Percentiles rank a stretch among this genome's conserved stretches.
These are phyloP conservation scores for Diadema setosum DNA, from an alignment of 35 echinoderm and acorn worm genomes.

Conservation along the genomic window DNA sequence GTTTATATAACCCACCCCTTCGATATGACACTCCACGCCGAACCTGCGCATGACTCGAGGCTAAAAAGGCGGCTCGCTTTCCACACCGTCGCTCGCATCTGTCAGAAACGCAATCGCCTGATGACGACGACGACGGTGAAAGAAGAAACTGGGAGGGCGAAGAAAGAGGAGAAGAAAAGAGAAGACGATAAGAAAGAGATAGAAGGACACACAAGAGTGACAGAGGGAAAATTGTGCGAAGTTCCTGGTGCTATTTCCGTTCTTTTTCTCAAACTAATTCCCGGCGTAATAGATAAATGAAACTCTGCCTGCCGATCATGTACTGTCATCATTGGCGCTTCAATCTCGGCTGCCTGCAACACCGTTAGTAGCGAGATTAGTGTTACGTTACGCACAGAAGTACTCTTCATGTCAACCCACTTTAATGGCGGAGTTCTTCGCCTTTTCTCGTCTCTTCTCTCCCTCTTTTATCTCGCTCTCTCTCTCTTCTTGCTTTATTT, in stretches of 20 bases:
- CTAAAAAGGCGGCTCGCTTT: not conserved
- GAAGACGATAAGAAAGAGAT: too few species aligned
- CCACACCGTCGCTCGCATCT: not conserved
- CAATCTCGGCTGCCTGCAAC: not conserved
- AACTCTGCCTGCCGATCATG: not conserved
- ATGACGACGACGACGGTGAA: too few species aligned
- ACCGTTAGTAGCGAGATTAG: not conserved
- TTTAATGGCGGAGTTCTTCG: not conserved
- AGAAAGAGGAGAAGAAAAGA: too few species aligned
- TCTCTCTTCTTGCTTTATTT: too few species aligned
- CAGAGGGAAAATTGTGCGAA: too few species aligned
- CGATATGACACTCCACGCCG: not conserved
- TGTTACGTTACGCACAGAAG: not conserved
- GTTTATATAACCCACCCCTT: slow-evolving; percentile 3
- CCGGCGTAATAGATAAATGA: slow-evolving; percentile 2
- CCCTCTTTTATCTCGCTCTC: not conserved
- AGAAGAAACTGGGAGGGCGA: too few species aligned
- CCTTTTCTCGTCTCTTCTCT: not conserved
- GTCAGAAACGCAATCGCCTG: too few species aligned
- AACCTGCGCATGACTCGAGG: not conserved
- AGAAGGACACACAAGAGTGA: not conserved
- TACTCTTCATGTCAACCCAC: not conserved
- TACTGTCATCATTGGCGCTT: not conserved
- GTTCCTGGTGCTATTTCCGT: not conserved
- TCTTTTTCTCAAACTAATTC: not conserved